Percentiles rank a stretch among this genome's conserved stretches.
phyloP scores from a whole-genome alignment of 64 coral and sea anemone genomes.

The Cladopsammia gracilis region DNA sequence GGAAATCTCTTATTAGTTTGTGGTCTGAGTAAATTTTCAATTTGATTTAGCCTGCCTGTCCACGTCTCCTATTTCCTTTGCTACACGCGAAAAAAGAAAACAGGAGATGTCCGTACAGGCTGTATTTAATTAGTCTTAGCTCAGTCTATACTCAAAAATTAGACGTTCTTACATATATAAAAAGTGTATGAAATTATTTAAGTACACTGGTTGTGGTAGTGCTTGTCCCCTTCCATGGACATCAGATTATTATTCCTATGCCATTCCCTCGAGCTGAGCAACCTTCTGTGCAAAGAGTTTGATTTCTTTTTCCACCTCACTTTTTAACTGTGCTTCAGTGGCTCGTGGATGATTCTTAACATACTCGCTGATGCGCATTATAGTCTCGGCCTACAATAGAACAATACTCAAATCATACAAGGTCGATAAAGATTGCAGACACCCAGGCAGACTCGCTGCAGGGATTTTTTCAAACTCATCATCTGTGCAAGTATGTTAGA shows the following conservation, averaged over 20 bases:
- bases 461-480: neutral
- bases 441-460: neutral
- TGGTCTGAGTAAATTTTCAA: too few species aligned
- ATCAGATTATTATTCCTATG: neutral
- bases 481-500: neutral
- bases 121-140: too few species aligned
- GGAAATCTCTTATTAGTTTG: too few species aligned
- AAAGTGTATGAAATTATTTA: too few species aligned
- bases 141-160: too few species aligned
- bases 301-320: constrained; percentile 92
- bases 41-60: too few species aligned
- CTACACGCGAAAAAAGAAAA: too few species aligned
- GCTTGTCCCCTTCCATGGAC: too few species aligned
- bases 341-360: constrained; percentile 92
- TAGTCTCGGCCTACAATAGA: constrained; percentile 82
- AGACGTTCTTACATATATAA: too few species aligned
- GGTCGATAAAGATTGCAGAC: neutral
- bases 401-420: neutral
- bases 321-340: constrained; percentile 85
- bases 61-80: too few species aligned
- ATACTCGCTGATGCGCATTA: constrained; percentile 84
- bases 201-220: too few species aligned
- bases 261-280: constrained; percentile 54
- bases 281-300: constrained; percentile 88
- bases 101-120: too few species aligned